phyloP scores from a whole-genome alignment of 2,113 vertebrate genomes.

The Albula glossodonta region DNA sequence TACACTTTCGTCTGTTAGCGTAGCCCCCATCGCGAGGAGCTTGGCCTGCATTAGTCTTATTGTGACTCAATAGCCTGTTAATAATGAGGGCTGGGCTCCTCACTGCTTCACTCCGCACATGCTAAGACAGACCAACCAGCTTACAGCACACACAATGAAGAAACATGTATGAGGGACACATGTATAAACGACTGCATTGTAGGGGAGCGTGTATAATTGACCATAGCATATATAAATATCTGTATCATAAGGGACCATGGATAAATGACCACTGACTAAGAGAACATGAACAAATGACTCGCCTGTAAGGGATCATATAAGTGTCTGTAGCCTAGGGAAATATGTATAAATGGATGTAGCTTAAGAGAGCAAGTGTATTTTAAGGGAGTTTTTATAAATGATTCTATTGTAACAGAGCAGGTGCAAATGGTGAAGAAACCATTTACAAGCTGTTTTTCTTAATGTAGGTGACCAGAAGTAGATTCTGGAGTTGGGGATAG shows the following conservation, averaged over 20 bases:
- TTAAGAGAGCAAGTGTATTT: neutral
- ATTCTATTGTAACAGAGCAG: neutral
- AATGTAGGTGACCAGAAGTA: too few species aligned
- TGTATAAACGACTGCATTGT: neutral
- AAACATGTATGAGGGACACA: too few species aligned
- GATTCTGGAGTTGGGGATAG: too few species aligned
- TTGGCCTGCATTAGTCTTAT: neutral
- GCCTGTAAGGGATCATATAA: too few species aligned
- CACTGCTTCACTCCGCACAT: too few species aligned
- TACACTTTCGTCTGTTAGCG: neutral
- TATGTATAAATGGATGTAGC: too few species aligned
- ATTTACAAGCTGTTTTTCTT: too few species aligned
- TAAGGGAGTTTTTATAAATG: neutral
- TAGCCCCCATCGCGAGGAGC: neutral
- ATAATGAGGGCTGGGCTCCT: neutral
- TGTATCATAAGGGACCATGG: neutral
- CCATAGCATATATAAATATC: neutral
- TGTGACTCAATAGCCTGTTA: neutral
- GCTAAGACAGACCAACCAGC: neutral
- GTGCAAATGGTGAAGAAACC: neutral
- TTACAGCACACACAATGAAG: neutral
- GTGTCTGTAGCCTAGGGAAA: too few species aligned
- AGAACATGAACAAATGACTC: too few species aligned
- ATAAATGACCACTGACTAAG: neutral
- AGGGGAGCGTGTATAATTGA: neutral